A percentile compares a stretch with the other conserved stretches of the same genome.
phyloP scores from a whole-genome alignment of 2,113 vertebrate genomes.

The Amazona guildingii region DNA sequence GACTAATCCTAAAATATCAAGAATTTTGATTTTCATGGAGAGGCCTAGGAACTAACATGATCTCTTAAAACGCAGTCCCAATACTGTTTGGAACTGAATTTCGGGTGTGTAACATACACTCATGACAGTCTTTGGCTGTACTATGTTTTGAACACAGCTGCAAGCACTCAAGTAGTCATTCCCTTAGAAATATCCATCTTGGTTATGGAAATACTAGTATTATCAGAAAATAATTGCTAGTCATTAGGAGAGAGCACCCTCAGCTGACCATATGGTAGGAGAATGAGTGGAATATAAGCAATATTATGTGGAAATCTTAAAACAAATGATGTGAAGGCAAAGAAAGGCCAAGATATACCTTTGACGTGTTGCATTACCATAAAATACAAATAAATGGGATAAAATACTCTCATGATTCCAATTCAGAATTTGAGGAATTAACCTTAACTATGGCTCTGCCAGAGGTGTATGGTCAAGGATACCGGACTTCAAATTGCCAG shows the following conservation, averaged over 20 bases:
- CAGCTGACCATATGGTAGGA: background rate
- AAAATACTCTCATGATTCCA: background rate
- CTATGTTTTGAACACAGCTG: slow-evolving; percentile 5
- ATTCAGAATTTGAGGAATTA: background rate
- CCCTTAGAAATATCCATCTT: background rate
- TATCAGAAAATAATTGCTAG: background rate
- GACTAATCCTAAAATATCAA: background rate
- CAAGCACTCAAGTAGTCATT: background rate
- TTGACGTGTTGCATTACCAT: background rate
- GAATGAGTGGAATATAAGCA: background rate
- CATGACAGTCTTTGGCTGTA: background rate
- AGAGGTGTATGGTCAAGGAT: background rate
- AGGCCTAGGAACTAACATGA: background rate
- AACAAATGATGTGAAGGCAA: background rate
- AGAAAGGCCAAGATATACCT: background rate
- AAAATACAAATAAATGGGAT: background rate
- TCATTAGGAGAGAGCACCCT: background rate
- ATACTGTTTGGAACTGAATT: background rate
- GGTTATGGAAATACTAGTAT: background rate
- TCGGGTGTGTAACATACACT: background rate
- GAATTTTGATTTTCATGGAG: background rate
- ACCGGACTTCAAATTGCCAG: background rate
- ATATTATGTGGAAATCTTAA: background rate
- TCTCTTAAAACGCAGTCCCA: background rate
- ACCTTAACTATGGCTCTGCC: background rate